phyloP scores from a whole-genome alignment of 2,797 vertebrate genomes.

The Parotocinclus haroldoi region DNA sequence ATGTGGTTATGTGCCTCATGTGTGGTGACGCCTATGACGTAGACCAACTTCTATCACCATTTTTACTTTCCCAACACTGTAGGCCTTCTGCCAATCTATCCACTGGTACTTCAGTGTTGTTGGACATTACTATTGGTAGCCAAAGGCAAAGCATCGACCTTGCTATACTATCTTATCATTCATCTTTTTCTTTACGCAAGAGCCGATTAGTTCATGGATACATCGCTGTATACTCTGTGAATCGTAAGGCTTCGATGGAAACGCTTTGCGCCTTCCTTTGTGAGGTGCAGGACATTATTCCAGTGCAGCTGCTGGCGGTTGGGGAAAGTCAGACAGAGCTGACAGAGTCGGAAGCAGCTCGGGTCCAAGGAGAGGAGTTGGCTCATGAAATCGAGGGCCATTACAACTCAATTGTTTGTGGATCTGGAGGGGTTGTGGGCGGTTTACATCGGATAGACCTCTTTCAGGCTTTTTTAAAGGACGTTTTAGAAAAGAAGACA shows the following conservation, averaged over 20 bases:
- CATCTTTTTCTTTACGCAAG: conserved; percentile 89
- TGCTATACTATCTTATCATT: conserved; percentile 88
- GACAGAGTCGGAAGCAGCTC: conserved; percentile 79
- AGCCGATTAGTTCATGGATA: conserved; percentile 90
- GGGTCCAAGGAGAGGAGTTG: conserved; percentile 87
- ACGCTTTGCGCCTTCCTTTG: conserved; percentile 92
- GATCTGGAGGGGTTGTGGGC: conserved; percentile 77
- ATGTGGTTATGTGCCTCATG: conserved; percentile 92
- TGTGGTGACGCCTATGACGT: conserved; percentile 86
- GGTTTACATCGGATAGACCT: conserved; percentile 85
- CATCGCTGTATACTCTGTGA: conserved; percentile 87
- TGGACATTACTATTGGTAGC: conserved; percentile 79
- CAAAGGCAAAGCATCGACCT: conserved; percentile 84
- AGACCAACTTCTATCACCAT: conserved; percentile 86
- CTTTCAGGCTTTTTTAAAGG: conserved; percentile 88
- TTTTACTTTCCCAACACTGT: conserved; percentile 82
- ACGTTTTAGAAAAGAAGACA: conserved; percentile 87
- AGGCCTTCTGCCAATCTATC: conserved; percentile 73
- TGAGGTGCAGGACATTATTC: conserved; percentile 94
- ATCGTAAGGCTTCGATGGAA: conserved; percentile 88
- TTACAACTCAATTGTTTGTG: conserved; percentile 79
- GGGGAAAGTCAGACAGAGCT: conserved; percentile 79
- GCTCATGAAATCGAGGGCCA: conserved; percentile 89
- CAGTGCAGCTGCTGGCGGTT: conserved; percentile 87
- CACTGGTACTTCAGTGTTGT: conserved; percentile 78